Base-by-base conservation (phyloP, 2,888 invertebrate species). In the Chydorus sphaericus region DNA sequence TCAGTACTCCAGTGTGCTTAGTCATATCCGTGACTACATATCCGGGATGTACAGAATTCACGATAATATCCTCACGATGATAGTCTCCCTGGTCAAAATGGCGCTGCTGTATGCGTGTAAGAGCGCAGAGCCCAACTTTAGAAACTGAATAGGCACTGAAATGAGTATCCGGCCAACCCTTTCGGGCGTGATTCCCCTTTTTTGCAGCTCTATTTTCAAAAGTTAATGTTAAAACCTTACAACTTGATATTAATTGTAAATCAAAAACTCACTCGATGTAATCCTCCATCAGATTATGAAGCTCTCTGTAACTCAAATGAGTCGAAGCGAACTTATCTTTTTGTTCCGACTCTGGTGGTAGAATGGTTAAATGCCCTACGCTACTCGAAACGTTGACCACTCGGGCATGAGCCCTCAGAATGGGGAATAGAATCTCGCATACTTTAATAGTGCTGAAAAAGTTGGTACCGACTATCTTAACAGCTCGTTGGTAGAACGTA, bases 311-410 rank as follows among this genome's bases (percentile, higher is more conserved):
- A 1, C 77, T 79, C 23, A 84, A 66, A 16, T 69, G 69, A 1
- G 75, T 67, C 65, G 77, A 69, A 48, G 75, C 72, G 3, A 85
- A 74, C 66, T 73, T 75, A 50, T 69, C 69, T 60, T 75, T 74
- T 10, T 82, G 69, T 53, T 65, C 60, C 8, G 70, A 69, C 62
- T 75, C 71, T 52, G 76, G 76, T 49, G 79, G 77, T 60, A 85
- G 79, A 4, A 73, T 72, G 0, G 73, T 71, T 38, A 83, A 67
- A 54, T 79, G 75, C 1, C 84, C 85, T 14, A 75, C 75, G 5
- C 78, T 77, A 60, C 85, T 85, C 0, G 85, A 84, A 0, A 88
- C 71, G 63, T 86, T 84, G 0, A 86, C 80, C 10, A 88, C 85
- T 64, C 82, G 76, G 0, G 83, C 83, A 63, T 83, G 77, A 44